Evolutionary conservation across 2,113 vertebrate species (phyloP), one percentile per base, ranked within the genome.

Genomic region (Lucifuga dentata): DNA sequence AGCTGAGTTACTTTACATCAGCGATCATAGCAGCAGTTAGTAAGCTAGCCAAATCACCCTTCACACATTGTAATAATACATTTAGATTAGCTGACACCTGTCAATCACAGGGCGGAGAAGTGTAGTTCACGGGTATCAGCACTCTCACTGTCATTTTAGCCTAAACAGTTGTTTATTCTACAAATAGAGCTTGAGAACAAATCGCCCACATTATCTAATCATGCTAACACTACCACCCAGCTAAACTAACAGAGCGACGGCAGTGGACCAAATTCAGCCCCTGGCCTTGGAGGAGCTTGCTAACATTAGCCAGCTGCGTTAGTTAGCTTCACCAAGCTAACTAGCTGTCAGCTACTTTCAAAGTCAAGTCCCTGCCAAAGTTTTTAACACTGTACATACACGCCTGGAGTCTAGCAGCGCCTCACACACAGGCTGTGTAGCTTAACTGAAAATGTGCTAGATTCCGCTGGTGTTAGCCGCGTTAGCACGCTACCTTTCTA

Each of bases 401-500:
- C n/a, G 8, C 17, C 44, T 5, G 8, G 35, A 58, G 39, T 33
- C n/a, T 10, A 33, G 20, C 44, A 21, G 20, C 67, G 56, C 3
- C 40, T 10, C 2, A 13, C 1, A 11, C 1, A 17, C 29, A 17
- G 11, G 6, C 1, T 11, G 1, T 6, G 20, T 1, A 1, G 17
- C 8, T 38, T 11, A 11, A 38, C 61, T 5, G 1, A 13, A 33
- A 17, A 19, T 11, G 17, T 10, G 0, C 6, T 2, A 5, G 9
- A 36, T 4, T 29, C 32, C 53, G 64, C 5, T 36, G 72, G 20
- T 57, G 52, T 61, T 59, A 79, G 78, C 65, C 32, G 13, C 39
- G 51, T 74, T 76, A 74, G 76, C 74, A 65, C 57, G 64, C 44
- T 91, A 99, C 97, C 97, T 98, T 99, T 93, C 96, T 93, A 80